Evolutionary conservation across 2,888 invertebrate genomes (phyloP).

Genomic region (Nezara viridula): DNA sequence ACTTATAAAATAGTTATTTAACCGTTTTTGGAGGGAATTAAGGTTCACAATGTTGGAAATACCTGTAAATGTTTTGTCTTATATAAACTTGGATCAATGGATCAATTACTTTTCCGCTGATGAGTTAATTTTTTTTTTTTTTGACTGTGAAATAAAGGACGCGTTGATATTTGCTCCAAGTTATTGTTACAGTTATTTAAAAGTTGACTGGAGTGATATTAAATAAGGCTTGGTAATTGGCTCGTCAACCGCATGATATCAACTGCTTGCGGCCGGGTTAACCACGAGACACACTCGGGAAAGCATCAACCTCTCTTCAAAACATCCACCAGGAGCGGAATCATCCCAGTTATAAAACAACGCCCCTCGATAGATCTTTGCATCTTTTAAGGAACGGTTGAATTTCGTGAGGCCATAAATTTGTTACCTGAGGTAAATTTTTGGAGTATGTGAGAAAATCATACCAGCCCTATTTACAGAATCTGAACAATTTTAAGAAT

Average conservation of each 20-base stretch:
- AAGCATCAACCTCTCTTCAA: background rate
- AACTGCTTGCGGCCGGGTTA: background rate
- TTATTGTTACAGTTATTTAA: slow-evolving; percentile 14
- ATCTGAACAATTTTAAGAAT: no score
- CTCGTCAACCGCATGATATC: slow-evolving; percentile 8
- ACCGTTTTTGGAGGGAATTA: no score
- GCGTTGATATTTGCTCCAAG: background rate
- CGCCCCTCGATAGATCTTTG: background rate
- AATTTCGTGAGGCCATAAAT: background rate
- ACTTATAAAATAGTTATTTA: no score
- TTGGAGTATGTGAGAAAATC: no score
- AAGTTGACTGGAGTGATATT: slow-evolving; percentile 10
- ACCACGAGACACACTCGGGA: slow-evolving; percentile 25
- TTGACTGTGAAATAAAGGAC: no score
- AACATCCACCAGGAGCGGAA: background rate
- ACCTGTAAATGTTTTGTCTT: no score
- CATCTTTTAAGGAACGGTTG: background rate
- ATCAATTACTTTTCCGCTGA: no score
- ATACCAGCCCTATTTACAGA: no score
- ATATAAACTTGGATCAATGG: no score
- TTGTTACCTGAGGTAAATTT: no score
- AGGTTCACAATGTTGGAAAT: no score
- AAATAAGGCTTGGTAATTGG: slow-evolving; percentile 28
- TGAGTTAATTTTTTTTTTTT: no score
- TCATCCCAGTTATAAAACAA: background rate